Conservation (phyloP, 1,140 invertebrate genomes). For the Drosophila punjabiensis region DNA sequence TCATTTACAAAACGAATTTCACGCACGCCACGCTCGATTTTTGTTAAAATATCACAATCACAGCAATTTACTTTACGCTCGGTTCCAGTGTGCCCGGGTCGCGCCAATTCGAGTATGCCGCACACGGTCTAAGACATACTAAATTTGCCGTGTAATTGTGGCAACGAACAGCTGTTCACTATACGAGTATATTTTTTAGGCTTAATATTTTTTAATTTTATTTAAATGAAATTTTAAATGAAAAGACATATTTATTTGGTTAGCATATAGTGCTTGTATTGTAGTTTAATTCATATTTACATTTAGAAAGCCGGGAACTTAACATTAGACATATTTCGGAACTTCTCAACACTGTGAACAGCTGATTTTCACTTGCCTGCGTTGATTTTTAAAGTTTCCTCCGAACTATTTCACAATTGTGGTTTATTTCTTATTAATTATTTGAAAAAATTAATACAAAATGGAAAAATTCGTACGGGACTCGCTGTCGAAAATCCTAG, state of each 20-base stretch:
- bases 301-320: neutral
- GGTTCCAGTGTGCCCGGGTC: conserved; percentile 13
- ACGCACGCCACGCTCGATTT: conserved; percentile 47
- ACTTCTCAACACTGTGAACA: conserved; percentile 39
- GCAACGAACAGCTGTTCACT: conserved; percentile 1
- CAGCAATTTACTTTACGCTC: conserved; percentile 15
- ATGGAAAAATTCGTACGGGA: conserved; percentile 83
- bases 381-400: conserved; percentile 17
- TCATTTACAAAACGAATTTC: conserved; percentile 47
- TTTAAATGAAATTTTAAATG: too few species aligned
- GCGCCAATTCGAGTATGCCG: conserved; percentile 5
- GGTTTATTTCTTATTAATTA: neutral
- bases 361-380: conserved; percentile 21
- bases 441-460: neutral
- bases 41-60: conserved; percentile 25
- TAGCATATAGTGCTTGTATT: neutral
- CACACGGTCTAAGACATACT: neutral
- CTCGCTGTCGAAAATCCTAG: conserved; percentile 86
- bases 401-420: conserved; percentile 29
- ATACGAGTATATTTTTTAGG: too few species aligned
- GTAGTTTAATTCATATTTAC: neutral
- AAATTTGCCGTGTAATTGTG: neutral
- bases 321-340: conserved; percentile 14
- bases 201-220: too few species aligned
- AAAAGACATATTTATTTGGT: neutral